Conservation (phyloP, 2,797 vertebrate genomes). For the Cyprinella venusta region DNA sequence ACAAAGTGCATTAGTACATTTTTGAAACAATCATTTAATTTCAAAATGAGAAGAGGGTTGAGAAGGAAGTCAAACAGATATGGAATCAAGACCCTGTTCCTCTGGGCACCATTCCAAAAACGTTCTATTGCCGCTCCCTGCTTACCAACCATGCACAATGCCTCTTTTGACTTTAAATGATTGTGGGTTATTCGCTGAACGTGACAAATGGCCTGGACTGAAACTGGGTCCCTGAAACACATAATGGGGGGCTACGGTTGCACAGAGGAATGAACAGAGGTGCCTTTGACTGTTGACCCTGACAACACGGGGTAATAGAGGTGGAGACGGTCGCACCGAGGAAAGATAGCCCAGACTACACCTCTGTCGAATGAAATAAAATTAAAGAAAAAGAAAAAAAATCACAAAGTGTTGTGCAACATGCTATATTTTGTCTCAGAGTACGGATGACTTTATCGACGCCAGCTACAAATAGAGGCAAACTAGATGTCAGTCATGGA, state of each 20-base stretch:
- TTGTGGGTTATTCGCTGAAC: constrained; percentile 65
- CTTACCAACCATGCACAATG: constrained; percentile 57
- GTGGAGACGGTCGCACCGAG: constrained; percentile 28
- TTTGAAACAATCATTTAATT: constrained; percentile 12
- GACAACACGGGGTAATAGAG: constrained; percentile 54
- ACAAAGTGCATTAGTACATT: constrained; percentile 1
- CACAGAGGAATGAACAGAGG: constrained; percentile 54
- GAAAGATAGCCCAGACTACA: constrained; percentile 35
- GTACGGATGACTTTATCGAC: not conserved
- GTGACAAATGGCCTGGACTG: constrained; percentile 68
- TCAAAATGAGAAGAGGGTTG: constrained; percentile 13
- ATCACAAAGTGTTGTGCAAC: not conserved
- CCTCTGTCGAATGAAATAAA: constrained; percentile 21
- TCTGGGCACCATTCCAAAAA: constrained; percentile 33
- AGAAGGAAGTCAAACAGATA: constrained; percentile 6
- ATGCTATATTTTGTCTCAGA: constrained; percentile 1
- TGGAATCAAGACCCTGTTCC: constrained; percentile 36
- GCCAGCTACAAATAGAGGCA: not conserved
- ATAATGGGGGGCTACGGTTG: constrained; percentile 56
- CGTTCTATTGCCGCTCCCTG: constrained; percentile 37
- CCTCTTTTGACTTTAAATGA: constrained; percentile 66
- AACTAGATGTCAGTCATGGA: constrained; percentile 33
- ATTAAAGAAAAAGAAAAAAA: not conserved
- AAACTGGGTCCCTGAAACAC: constrained; percentile 56
- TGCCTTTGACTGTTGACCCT: constrained; percentile 62